Evolutionary conservation across 64 coral and sea anemone species (phyloP).

Genomic region (Stichodactyla helianthus): DNA sequence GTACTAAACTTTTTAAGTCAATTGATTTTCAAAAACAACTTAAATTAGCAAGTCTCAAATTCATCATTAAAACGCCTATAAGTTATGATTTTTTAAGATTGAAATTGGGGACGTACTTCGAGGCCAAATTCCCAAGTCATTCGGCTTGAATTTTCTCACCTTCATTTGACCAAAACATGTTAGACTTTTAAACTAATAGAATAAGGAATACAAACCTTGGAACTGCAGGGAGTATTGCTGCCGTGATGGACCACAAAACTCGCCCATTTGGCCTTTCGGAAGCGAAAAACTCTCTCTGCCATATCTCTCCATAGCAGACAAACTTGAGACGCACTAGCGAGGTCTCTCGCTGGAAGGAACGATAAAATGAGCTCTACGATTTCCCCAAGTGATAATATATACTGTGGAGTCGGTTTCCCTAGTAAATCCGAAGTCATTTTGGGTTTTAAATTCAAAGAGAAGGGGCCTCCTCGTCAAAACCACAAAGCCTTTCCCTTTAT

Average conservation of each 20-base stretch:
- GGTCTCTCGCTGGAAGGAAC: slow-evolving; percentile 43
- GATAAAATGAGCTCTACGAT: slow-evolving; percentile 51
- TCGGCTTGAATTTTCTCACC: neutral
- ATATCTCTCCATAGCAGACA: slow-evolving; percentile 60
- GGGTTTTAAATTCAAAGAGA: neutral
- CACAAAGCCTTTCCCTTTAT: neutral
- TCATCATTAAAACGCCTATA: neutral
- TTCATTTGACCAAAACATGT: neutral
- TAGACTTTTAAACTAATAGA: neutral
- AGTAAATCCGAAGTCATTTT: slow-evolving; percentile 43
- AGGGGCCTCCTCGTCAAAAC: neutral
- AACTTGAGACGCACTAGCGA: slow-evolving; percentile 30
- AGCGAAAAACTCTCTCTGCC: slow-evolving; percentile 28
- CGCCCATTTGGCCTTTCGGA: slow-evolving; percentile 42
- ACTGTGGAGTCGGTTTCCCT: slow-evolving; percentile 9
- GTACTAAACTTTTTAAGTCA: neutral
- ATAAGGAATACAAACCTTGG: slow-evolving; percentile 25
- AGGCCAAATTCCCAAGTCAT: too few species aligned
- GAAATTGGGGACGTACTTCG: neutral
- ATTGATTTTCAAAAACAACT: neutral
- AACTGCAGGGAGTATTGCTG: slow-evolving; percentile 40
- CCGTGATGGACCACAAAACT: slow-evolving; percentile 48
- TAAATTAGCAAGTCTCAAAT: neutral
- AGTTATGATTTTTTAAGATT: neutral
- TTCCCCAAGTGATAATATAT: slow-evolving; percentile 46